phyloP scores from a whole-genome alignment of 2,113 vertebrate species.

The Varanus komodoensis region DNA sequence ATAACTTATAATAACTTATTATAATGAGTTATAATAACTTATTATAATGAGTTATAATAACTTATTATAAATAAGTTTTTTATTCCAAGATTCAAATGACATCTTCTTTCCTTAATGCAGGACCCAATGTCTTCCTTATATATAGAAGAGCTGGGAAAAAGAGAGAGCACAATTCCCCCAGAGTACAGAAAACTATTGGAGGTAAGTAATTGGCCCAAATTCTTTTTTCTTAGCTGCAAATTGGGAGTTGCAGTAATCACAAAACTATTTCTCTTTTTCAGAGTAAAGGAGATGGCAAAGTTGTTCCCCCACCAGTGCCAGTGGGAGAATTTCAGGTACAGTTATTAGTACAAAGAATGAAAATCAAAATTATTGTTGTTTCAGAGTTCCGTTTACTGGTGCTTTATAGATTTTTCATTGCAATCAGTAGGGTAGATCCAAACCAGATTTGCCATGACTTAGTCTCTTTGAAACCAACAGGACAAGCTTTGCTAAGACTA shows the following conservation, averaged over 20 bases:
- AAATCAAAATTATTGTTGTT: background rate
- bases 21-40: too few species aligned
- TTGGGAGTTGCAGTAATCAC: constrained; percentile 12
- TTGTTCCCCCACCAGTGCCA: constrained; percentile 42
- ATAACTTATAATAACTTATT: too few species aligned
- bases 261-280: constrained; percentile 67
- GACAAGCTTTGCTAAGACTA: background rate
- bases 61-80: background rate
- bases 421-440: background rate
- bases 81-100: constrained; percentile 15
- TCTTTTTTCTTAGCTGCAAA: background rate
- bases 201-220: constrained; percentile 63
- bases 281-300: constrained; percentile 70
- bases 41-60: background rate
- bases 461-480: background rate
- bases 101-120: constrained; percentile 54
- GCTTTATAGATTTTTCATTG: background rate
- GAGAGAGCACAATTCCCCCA: constrained; percentile 79
- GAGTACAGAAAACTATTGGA: constrained; percentile 77
- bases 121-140: constrained; percentile 73
- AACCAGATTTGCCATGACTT: background rate
- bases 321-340: constrained; percentile 64
- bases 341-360: background rate
- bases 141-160: constrained; percentile 78
- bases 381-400: background rate